Conservation (phyloP, 2,797 vertebrate genomes). For the Coreius guichenoti region DNA sequence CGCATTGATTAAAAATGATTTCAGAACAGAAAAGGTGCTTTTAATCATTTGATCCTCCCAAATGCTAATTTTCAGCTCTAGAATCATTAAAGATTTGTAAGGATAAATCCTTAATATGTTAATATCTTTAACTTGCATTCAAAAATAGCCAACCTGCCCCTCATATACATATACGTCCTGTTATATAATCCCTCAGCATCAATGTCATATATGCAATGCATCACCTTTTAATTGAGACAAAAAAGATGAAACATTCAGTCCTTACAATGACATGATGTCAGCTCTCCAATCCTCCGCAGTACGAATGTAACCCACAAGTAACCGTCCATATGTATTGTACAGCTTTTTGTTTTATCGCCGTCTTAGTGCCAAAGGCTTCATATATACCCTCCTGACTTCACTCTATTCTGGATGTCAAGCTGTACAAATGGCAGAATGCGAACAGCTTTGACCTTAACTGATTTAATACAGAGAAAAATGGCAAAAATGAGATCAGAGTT, state of each 20-base stretch:
- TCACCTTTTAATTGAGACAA: slow-evolving; percentile 53
- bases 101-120: slow-evolving; percentile 43
- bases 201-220: slow-evolving; percentile 61
- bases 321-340: slow-evolving; percentile 53
- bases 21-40: slow-evolving; percentile 48
- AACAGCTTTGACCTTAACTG: slow-evolving; percentile 21
- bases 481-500: background rate
- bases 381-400: slow-evolving; percentile 37
- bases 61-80: slow-evolving; percentile 43
- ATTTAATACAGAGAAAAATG: slow-evolving; percentile 1
- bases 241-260: slow-evolving; percentile 42
- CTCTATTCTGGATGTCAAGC: slow-evolving; percentile 54
- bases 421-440: slow-evolving; percentile 57
- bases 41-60: slow-evolving; percentile 48
- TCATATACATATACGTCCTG: slow-evolving; percentile 5
- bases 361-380: slow-evolving; percentile 62
- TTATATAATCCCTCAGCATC: slow-evolving; percentile 39
- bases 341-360: slow-evolving; percentile 47
- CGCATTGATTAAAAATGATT: slow-evolving; percentile 44
- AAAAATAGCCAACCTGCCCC: slow-evolving; percentile 7
- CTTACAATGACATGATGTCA: slow-evolving; percentile 49
- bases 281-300: slow-evolving; percentile 52
- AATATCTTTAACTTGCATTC: slow-evolving; percentile 9
- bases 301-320: slow-evolving; percentile 56
- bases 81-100: slow-evolving; percentile 42